Conservation (phyloP, 2,113 vertebrate species). For the Nibea albiflora region DNA sequence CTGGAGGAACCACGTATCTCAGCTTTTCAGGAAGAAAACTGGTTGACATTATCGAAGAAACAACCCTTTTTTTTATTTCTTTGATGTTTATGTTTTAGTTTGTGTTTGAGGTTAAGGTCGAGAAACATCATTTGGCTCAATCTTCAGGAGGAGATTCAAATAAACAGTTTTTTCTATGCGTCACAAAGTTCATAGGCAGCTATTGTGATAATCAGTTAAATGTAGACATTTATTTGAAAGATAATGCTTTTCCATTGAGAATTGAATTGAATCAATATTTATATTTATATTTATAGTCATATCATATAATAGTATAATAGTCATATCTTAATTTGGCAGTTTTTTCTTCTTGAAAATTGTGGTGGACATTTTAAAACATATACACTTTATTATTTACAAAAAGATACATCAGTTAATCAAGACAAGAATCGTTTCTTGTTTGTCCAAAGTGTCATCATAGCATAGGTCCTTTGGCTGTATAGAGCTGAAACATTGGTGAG, state of each 20-base stretch:
- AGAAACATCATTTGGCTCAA: slow-evolving; percentile 15
- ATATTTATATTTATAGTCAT: too few relatives aligned
- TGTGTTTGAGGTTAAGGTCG: slow-evolving; percentile 31
- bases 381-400: neutral
- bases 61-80: slow-evolving; percentile 39
- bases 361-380: too few relatives aligned
- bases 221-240: too few relatives aligned
- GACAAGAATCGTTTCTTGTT: neutral
- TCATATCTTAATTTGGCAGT: neutral
- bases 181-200: too few relatives aligned
- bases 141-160: slow-evolving; percentile 18
- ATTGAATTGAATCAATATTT: neutral
- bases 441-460: slow-evolving; percentile 35
- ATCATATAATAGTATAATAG: too few relatives aligned
- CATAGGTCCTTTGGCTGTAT: slow-evolving; percentile 20
- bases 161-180: neutral
- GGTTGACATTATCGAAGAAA: slow-evolving; percentile 65
- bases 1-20: slow-evolving; percentile 46
- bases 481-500: slow-evolving; percentile 38
- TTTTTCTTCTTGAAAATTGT: neutral
- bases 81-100: slow-evolving; percentile 57
- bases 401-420: neutral
- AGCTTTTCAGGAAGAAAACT: slow-evolving; percentile 59
- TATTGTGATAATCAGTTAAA: neutral
- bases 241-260: neutral